phyloP scores from a whole-genome alignment of 2,113 vertebrate genomes.

The Vulpes vulpes region DNA sequence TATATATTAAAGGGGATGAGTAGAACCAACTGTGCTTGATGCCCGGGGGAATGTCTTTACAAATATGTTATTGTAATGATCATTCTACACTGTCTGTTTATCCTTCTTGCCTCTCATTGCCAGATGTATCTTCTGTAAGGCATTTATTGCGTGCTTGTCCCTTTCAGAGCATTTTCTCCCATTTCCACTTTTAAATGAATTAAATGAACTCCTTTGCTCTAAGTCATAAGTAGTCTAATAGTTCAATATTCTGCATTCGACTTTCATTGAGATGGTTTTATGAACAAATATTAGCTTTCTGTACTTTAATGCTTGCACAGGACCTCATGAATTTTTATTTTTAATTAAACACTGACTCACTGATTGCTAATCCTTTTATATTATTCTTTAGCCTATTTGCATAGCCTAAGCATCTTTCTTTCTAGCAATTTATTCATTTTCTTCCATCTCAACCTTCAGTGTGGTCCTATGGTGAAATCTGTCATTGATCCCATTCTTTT shows the following conservation, averaged over 20 bases:
- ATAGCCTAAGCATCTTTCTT: slow-evolving; percentile 55
- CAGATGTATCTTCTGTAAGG: neutral
- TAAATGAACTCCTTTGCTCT: slow-evolving; percentile 68
- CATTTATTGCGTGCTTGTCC: neutral
- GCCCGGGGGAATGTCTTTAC: neutral
- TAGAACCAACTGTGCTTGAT: neutral
- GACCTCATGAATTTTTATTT: slow-evolving; percentile 83
- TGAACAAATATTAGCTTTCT: slow-evolving; percentile 82
- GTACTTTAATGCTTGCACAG: slow-evolving; percentile 69
- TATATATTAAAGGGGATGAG: neutral
- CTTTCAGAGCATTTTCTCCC: slow-evolving; percentile 32
- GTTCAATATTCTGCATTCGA: slow-evolving; percentile 76
- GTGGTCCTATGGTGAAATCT: neutral
- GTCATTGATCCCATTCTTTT: neutral
- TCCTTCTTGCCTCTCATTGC: neutral
- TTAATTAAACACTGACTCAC: slow-evolving; percentile 77
- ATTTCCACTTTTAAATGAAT: slow-evolving; percentile 68
- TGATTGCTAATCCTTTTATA: slow-evolving; percentile 71
- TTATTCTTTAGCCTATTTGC: slow-evolving; percentile 56
- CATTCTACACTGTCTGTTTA: neutral
- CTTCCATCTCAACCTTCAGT: neutral
- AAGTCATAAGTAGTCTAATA: slow-evolving; percentile 67
- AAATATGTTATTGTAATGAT: neutral
- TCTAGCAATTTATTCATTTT: neutral
- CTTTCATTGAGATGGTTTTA: slow-evolving; percentile 64